These are phyloP conservation scores for Minunthozetes semirufus DNA, from an alignment of 2,888 invertebrate genomes.

Conservation along the genomic window DNA sequence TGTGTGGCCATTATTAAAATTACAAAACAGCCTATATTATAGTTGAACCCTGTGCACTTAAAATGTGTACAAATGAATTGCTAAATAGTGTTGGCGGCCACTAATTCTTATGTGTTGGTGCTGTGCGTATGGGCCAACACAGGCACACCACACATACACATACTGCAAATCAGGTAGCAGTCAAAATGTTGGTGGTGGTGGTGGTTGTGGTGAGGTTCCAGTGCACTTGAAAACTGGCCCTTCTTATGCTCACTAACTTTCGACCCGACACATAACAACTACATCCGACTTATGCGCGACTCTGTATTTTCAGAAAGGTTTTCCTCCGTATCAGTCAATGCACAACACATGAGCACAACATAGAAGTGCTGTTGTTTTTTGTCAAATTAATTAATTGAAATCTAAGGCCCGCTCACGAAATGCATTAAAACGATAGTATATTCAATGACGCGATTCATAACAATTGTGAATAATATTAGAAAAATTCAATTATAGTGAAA, in stretches of 20 bases:
- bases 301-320: neutral
- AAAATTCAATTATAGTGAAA: neutral
- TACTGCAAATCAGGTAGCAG: neutral
- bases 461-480: neutral
- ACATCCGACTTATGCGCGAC: conserved; percentile 5
- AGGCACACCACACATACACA: neutral
- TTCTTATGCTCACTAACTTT: no score
- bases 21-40: neutral
- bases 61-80: conserved; percentile 2
- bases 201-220: neutral
- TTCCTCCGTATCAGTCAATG: no score
- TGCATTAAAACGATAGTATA: neutral
- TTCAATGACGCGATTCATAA: conserved; percentile 19
- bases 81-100: neutral
- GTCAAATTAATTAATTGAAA: neutral
- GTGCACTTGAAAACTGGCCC: neutral
- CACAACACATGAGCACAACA: no score
- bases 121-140: neutral
- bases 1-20: conserved; percentile 12
- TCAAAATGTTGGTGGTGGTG: neutral
- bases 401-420: conserved; percentile 18
- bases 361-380: no score
- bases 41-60: neutral
- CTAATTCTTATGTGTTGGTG: neutral
- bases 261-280: neutral